Evolutionary conservation across 1,140 invertebrate genomes (phyloP).

Genomic region (Pogonognathellus flavescens): DNA sequence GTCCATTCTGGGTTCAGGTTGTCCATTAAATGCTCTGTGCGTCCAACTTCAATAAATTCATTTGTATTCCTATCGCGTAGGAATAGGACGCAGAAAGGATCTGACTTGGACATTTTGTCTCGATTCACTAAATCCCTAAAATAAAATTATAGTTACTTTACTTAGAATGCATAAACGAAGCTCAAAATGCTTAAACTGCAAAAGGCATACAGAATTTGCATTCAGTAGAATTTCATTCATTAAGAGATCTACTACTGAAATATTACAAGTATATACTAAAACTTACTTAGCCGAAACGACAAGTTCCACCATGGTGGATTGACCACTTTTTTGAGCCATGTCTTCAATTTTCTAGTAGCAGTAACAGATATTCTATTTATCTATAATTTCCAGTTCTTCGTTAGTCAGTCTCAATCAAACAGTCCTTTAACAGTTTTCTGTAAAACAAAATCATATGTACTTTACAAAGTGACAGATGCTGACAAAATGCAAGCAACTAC

Average conservation of each 20-base stretch:
- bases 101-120: slow-evolving; percentile 62
- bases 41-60: slow-evolving; percentile 69
- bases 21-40: slow-evolving; percentile 74
- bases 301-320: not conserved
- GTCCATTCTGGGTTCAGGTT: slow-evolving; percentile 73
- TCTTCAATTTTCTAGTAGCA: too few species aligned
- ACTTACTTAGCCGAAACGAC: slow-evolving; percentile 2
- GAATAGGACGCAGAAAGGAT: slow-evolving; percentile 64
- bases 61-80: slow-evolving; percentile 50
- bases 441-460: too few species aligned
- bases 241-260: not conserved
- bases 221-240: not conserved
- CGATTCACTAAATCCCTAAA: slow-evolving; percentile 60
- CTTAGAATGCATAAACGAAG: not conserved
- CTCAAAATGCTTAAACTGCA: not conserved
- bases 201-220: not conserved
- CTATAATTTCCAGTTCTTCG: too few species aligned
- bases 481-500: too few species aligned
- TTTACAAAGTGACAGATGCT: too few species aligned
- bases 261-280: not conserved
- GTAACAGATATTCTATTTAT: too few species aligned
- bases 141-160: not conserved
- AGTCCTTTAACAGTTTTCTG: too few species aligned
- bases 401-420: too few species aligned
- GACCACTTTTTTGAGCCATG: not conserved